Conservation (phyloP, 1,140 invertebrate genomes). For the Yoshiicerus persimilis region DNA sequence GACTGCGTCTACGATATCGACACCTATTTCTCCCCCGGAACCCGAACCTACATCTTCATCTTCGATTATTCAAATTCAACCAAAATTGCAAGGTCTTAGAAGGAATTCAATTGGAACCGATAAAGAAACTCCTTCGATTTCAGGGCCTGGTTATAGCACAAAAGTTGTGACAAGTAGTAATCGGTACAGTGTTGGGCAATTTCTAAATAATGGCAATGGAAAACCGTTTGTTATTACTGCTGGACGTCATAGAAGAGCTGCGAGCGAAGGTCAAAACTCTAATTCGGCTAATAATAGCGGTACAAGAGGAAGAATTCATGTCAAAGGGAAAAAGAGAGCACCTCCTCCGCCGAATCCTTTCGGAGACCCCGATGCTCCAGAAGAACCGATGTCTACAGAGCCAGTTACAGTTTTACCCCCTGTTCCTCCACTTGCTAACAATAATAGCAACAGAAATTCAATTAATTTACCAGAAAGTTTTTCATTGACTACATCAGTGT, state of each 20-base stretch:
- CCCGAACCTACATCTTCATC: background rate
- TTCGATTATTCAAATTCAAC: background rate
- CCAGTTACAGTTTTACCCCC: background rate
- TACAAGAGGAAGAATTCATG: constrained; percentile 18
- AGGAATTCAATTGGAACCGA: background rate
- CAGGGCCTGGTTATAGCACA: background rate
- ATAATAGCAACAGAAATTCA: background rate
- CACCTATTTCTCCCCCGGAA: background rate
- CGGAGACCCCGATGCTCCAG: constrained; percentile 20
- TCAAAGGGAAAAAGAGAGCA: constrained; percentile 35
- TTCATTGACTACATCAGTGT: background rate
- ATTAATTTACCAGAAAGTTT: background rate
- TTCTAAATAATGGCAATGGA: background rate
- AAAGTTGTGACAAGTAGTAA: background rate
- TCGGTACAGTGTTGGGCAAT: background rate
- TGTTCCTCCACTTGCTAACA: background rate
- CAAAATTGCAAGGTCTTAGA: background rate
- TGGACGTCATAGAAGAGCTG: background rate
- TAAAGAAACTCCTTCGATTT: background rate
- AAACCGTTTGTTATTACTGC: background rate
- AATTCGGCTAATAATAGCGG: background rate
- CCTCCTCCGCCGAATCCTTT: constrained; percentile 40
- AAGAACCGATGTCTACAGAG: background rate
- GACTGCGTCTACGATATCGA: too few relatives aligned
- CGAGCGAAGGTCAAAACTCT: constrained; percentile 6